Conservation (phyloP, 2,797 vertebrate species). For the Cirrhinus mrigala region DNA sequence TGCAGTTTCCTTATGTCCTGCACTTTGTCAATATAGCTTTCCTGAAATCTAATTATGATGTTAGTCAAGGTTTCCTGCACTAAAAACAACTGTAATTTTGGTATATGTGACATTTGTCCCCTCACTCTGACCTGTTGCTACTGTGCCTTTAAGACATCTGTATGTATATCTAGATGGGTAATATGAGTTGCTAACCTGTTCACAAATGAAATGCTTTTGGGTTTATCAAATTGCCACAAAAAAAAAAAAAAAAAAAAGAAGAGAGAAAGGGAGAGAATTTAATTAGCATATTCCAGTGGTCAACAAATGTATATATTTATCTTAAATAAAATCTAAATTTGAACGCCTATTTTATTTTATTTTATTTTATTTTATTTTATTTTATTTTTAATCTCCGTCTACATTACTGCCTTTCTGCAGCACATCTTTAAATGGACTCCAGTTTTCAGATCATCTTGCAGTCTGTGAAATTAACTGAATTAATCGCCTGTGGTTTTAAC, state of each 20-base stretch:
- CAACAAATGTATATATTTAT: no score
- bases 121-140: not conserved
- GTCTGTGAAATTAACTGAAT: conserved; percentile 66
- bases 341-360: no score
- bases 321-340: no score
- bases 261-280: no score
- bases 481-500: conserved; percentile 63
- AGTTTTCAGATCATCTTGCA: conserved; percentile 46
- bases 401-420: not conserved
- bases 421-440: not conserved
- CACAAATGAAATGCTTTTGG: no score
- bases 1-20: not conserved
- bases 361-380: not conserved
- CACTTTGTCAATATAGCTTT: not conserved
- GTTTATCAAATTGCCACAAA: no score
- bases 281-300: no score
- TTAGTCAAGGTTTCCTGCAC: not conserved
- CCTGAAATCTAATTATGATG: not conserved
- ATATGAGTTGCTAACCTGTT: no score
- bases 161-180: no score
- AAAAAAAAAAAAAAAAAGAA: no score
- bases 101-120: not conserved
- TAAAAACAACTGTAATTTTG: not conserved
- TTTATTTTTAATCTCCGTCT: not conserved
- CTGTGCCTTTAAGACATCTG: no score